Conservation (phyloP, 30 jellyfish, hydroid and myxozoan genomes). For the Chrysaora quinquecirrha region DNA sequence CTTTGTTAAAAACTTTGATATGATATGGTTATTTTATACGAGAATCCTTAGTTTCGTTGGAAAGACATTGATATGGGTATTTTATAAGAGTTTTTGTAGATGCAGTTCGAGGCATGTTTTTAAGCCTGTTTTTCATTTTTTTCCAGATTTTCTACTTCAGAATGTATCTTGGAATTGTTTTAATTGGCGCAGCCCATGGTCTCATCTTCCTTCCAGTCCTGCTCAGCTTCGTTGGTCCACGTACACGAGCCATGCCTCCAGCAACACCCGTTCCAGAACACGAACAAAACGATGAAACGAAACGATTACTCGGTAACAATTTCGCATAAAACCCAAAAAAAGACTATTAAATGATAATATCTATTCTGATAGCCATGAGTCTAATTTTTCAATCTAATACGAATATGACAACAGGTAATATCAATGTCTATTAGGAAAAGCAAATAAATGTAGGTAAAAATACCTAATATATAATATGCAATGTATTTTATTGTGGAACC, state of each 20-base stretch:
- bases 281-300: constrained; percentile 29
- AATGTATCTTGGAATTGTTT: constrained; percentile 90
- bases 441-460: too few species aligned
- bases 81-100: background rate
- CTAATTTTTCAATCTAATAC: too few species aligned
- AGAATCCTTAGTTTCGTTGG: too few species aligned
- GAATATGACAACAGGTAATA: too few species aligned
- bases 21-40: too few species aligned
- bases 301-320: constrained; percentile 20
- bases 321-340: too few species aligned
- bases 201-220: constrained; percentile 89
- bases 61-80: background rate
- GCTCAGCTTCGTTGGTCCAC: constrained; percentile 93
- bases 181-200: constrained; percentile 92
- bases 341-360: too few species aligned
- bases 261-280: constrained; percentile 44
- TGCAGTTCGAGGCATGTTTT: background rate
- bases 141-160: constrained; percentile 89
- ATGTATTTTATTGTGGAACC: too few species aligned
- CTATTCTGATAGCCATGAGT: too few species aligned
- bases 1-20: too few species aligned
- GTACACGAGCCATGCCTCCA: constrained; percentile 64
- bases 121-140: background rate
- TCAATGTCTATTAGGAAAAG: too few species aligned
- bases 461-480: too few species aligned